phyloP scores from a whole-genome alignment of 2,888 invertebrate genomes.

The Abrostola triplasia region DNA sequence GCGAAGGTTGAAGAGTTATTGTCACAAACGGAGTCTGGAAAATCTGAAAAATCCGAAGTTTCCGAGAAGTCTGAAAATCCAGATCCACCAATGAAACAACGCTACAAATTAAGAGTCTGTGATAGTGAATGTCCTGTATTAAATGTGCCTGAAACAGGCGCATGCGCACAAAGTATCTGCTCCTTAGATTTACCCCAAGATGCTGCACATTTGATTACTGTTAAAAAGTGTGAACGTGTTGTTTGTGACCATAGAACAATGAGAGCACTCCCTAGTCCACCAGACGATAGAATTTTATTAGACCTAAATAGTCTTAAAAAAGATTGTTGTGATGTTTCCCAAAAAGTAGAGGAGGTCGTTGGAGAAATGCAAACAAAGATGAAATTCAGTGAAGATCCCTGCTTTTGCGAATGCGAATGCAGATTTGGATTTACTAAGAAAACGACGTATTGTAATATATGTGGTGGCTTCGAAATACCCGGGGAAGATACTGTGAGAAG shows the following conservation, averaged over 20 bases:
- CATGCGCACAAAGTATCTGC: constrained; percentile 57
- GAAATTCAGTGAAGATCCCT: constrained; percentile 69
- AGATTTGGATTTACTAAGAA: constrained; percentile 76
- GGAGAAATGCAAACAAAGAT: constrained; percentile 70
- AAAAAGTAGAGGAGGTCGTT: constrained; percentile 69
- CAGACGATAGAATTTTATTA: constrained; percentile 69
- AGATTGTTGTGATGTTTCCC: constrained; percentile 64
- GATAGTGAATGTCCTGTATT: constrained; percentile 58
- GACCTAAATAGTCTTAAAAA: constrained; percentile 61
- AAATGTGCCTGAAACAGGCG: constrained; percentile 22
- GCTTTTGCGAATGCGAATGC: constrained; percentile 82
- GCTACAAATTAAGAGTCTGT: constrained; percentile 62
- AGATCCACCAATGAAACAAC: constrained; percentile 45
- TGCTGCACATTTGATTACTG: constrained; percentile 55
- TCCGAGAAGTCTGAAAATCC: constrained; percentile 51
- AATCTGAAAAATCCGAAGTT: constrained; percentile 24
- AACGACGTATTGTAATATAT: constrained; percentile 79
- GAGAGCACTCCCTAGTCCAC: constrained; percentile 59
- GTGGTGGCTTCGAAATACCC: constrained; percentile 76
- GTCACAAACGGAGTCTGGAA: constrained; percentile 9
- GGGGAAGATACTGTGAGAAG: constrained; percentile 70
- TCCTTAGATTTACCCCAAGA: constrained; percentile 66
- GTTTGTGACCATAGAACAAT: constrained; percentile 64
- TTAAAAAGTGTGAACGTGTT: constrained; percentile 70
- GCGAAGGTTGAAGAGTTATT: not conserved